These are phyloP conservation scores for Tetrapedia diversipes DNA, from an alignment of 2,888 invertebrate species.

Conservation along the genomic window DNA sequence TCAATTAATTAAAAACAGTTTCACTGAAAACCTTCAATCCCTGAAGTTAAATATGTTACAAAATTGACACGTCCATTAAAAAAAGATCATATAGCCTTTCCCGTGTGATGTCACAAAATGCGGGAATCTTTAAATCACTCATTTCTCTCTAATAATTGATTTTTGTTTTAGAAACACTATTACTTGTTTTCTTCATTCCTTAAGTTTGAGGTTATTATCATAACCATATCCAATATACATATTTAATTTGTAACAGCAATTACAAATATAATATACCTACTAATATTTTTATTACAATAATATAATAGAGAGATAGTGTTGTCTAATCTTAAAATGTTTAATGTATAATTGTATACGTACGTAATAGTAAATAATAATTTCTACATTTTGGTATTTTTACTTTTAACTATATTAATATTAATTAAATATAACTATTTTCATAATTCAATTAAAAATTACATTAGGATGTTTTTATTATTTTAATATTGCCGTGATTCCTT, in stretches of 20 bases:
- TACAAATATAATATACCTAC: no score
- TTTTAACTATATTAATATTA: not conserved
- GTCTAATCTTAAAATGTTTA: not conserved
- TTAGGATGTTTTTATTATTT: not conserved
- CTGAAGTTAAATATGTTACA: not conserved
- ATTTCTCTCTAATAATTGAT: not conserved
- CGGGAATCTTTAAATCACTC: conserved; percentile 26
- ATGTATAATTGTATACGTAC: not conserved
- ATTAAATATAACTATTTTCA: not conserved
- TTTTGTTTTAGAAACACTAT: not conserved
- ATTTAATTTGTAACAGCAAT: not conserved
- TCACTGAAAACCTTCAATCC: not conserved
- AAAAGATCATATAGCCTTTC: no score
- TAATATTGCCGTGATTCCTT: not conserved
- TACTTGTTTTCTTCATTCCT: no score
- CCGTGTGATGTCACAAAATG: not conserved
- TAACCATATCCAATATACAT: no score
- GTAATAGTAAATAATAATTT: no score
- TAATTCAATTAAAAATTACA: not conserved
- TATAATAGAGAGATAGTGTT: not conserved
- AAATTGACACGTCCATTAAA: not conserved
- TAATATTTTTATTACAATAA: not conserved
- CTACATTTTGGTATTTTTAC: not conserved
- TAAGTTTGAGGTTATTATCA: no score
- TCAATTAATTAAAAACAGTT: not conserved